Evolutionary conservation across 2,888 invertebrate species (phyloP), one percentile per base, ranked within the genome.

Genomic region (Andrena bicolor): DNA sequence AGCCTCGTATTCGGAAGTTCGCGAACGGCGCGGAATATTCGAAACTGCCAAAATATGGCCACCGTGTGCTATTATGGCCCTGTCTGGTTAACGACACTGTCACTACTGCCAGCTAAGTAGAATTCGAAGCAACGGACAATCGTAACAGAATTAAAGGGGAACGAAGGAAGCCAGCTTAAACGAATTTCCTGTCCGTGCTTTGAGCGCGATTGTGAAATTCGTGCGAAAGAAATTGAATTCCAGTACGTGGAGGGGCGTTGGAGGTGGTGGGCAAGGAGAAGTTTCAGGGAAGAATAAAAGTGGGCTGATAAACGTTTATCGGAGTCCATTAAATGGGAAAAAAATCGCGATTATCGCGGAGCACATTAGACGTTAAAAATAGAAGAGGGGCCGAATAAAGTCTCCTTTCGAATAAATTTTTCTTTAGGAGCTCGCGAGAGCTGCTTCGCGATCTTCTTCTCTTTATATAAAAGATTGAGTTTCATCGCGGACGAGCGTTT

Each of bases 361-460:
- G 69, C 63, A 64, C 56, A 32, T 74, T 64, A 35, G 66, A n/a
- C 56, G 63, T 63, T 26, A 41, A 26, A 26, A 7, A 10, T 53
- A 32, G 20, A 48, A 23, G 28, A 58, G 35, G 49, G 65, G 76
- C 60, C 23, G 77, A 71, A 71, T 66, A 71, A 71, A 66, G 71
- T 71, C 71, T 66, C 65, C 61, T 78, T 80, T 80, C 71, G 78
- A 80, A 78, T 80, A 78, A 78, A 80, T 80, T 80, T 78, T 72
- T 78, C 80, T 78, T 71, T 51, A 66, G 65, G 61, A 65, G 49
- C 51, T 77, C 72, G 51, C 8, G 58, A 28, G 35, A 58, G 76
- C 64, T 66, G 51, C 20, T 53, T 26, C 63, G 20, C 76, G 79
- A 79, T 79, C 77, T 70, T 66, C 71, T 64, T 64, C 76, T 56